Percentiles rank a stretch among this genome's conserved stretches.
Conservation (phyloP, 2,797 vertebrate genomes). For the Gallirallus australis region DNA sequence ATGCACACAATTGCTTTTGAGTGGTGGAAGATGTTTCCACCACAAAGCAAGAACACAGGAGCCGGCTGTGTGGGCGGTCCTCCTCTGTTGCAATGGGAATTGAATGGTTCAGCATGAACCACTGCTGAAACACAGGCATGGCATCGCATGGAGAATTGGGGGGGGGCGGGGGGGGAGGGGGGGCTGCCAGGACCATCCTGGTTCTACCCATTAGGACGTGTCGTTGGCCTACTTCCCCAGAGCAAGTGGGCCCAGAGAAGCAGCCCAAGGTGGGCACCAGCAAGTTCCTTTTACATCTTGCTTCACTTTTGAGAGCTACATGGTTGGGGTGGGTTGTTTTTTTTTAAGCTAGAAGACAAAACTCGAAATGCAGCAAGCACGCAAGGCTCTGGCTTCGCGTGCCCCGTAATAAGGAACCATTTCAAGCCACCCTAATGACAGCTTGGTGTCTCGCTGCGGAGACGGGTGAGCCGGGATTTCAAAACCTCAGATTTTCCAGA, state of each 20-base stretch:
- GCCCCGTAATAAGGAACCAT: slow-evolving; percentile 50
- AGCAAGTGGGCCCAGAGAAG: not conserved
- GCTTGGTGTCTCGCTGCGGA: slow-evolving; percentile 3
- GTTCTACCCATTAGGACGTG: not conserved
- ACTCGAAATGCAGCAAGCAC: not conserved
- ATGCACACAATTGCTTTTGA: slow-evolving; percentile 8
- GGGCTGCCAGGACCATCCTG: not conserved
- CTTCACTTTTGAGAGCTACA: slow-evolving; percentile 1
- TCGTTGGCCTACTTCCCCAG: not conserved
- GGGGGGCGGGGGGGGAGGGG: slow-evolving; percentile 26
- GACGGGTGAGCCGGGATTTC: slow-evolving; percentile 27
- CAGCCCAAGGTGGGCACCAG: not conserved
- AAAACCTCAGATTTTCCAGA: slow-evolving; percentile 57
- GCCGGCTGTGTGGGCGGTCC: slow-evolving; percentile 10
- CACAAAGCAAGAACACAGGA: not conserved
- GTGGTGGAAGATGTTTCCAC: slow-evolving; percentile 45
- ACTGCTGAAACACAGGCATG: not conserved
- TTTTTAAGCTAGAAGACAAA: slow-evolving; percentile 15
- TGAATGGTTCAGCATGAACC: not conserved
- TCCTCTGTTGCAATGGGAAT: not conserved
- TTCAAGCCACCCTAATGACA: slow-evolving; percentile 57
- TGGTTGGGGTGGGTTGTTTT: not conserved
- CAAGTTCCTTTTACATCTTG: not conserved
- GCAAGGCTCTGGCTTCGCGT: slow-evolving; percentile 3
- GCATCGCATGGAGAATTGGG: rapidly evolving